A percentile compares a stretch with the other conserved stretches of the same genome.
These are phyloP conservation scores for Loris lydekkerianus DNA, from an alignment of 2,797 vertebrate species.

Conservation along the genomic window DNA sequence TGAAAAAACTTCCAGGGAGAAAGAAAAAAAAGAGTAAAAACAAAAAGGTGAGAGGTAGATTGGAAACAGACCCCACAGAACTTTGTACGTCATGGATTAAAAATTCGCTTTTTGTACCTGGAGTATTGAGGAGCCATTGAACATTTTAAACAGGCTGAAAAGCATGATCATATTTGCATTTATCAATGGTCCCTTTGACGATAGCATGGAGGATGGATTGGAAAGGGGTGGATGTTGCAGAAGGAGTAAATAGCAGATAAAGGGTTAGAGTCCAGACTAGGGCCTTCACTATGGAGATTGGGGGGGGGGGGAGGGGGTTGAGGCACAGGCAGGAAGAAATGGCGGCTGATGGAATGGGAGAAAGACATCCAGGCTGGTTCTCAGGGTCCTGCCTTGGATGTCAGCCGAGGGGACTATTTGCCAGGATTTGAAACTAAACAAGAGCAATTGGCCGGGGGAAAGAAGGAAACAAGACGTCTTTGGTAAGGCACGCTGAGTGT, in stretches of 20 bases:
- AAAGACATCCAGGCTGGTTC: neutral
- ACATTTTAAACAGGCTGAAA: constrained; percentile 3
- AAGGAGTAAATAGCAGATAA: neutral
- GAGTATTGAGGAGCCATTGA: neutral
- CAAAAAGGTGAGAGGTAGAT: neutral
- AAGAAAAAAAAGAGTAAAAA: neutral
- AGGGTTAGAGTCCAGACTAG: neutral
- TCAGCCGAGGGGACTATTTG: neutral
- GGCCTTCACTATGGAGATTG: neutral
- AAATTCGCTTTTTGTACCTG: neutral
- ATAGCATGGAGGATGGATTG: neutral
- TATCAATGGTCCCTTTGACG: neutral
- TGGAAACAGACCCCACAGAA: neutral
- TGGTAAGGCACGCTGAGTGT: neutral
- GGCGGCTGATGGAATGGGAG: neutral
- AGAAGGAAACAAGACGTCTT: neutral
- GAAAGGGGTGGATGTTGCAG: neutral
- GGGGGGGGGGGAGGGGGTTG: neutral
- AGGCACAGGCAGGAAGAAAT: neutral
- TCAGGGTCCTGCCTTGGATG: neutral
- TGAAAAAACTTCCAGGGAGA: neutral
- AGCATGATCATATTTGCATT: neutral
- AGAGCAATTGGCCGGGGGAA: neutral
- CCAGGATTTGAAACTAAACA: neutral
- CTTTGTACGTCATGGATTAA: neutral